These are phyloP conservation scores for Plebejus anna DNA, from an alignment of 2,888 invertebrate genomes.

Conservation along the genomic window DNA sequence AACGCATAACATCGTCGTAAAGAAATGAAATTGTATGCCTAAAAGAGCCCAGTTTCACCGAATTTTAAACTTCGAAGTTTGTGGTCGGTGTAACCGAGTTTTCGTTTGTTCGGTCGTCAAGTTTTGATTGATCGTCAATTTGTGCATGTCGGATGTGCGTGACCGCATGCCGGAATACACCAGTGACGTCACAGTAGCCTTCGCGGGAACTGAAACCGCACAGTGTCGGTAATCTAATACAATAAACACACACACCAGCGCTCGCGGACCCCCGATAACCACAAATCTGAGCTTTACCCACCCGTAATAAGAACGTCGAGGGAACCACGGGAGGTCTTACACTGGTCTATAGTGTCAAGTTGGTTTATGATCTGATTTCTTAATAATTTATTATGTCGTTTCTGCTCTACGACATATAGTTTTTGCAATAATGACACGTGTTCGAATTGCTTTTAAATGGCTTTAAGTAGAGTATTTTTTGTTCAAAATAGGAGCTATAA, in stretches of 20 bases:
- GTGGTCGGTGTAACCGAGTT: background rate
- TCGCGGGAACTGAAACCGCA: constrained; percentile 37
- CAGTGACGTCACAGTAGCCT: constrained; percentile 30
- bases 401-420: constrained; percentile 16
- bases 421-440: constrained; percentile 10
- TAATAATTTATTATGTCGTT: constrained; percentile 24
- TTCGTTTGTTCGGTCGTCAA: background rate
- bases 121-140: background rate
- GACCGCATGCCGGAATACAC: constrained; percentile 34
- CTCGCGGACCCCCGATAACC: constrained; percentile 29
- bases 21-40: background rate
- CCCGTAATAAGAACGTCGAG: constrained; percentile 10
- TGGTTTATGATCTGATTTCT: constrained; percentile 26
- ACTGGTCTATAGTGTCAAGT: constrained; percentile 23
- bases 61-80: background rate
- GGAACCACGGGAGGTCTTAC: background rate
- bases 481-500: background rate
- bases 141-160: constrained; percentile 14
- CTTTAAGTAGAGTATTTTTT: background rate
- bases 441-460: constrained; percentile 8
- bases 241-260: constrained; percentile 36
- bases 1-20: background rate
- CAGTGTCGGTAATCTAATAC: constrained; percentile 40
- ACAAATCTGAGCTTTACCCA: background rate
- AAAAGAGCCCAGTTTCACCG: background rate